Conservation (phyloP, 1,140 invertebrate species). For the Scylla paramamosain region DNA sequence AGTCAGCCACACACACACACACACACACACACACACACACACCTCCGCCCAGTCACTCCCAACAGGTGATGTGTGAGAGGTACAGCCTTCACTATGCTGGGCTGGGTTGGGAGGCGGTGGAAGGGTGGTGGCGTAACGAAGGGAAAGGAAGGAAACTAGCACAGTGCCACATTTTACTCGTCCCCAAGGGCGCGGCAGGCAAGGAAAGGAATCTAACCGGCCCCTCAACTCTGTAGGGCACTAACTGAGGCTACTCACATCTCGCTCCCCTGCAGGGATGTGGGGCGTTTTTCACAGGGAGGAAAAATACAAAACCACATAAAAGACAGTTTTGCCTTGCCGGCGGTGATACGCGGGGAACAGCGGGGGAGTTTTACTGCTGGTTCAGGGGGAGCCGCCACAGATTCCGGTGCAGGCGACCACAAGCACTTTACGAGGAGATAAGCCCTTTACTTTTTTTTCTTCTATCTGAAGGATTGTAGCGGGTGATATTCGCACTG, state of each 20-base stretch:
- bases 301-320: slow-evolving; percentile 44
- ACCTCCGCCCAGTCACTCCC: not conserved
- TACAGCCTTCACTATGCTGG: not conserved
- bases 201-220: not conserved
- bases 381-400: not conserved
- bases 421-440: slow-evolving; percentile 51
- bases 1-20: not conserved
- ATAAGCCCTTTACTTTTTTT: slow-evolving; percentile 33
- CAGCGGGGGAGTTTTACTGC: slow-evolving; percentile 36
- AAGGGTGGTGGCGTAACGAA: not conserved
- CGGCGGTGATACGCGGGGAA: slow-evolving; percentile 8
- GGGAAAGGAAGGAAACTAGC: slow-evolving; percentile 27
- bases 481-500: not conserved
- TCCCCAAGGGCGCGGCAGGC: slow-evolving; percentile 1
- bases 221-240: not conserved
- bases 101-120: not conserved
- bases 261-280: slow-evolving; percentile 16
- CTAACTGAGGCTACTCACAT: slow-evolving; percentile 23
- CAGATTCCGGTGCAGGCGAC: not conserved
- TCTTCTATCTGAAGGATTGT: not conserved
- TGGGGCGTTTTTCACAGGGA: slow-evolving; percentile 35
- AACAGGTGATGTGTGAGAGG: slow-evolving; percentile 48
- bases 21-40: slow-evolving; percentile 19
- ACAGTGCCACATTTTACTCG: slow-evolving; percentile 45
- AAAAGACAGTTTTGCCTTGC: slow-evolving; percentile 47